Evolutionary conservation across 1,140 invertebrate species (phyloP).

Genomic region (Macrotrachela quadricornifera): DNA sequence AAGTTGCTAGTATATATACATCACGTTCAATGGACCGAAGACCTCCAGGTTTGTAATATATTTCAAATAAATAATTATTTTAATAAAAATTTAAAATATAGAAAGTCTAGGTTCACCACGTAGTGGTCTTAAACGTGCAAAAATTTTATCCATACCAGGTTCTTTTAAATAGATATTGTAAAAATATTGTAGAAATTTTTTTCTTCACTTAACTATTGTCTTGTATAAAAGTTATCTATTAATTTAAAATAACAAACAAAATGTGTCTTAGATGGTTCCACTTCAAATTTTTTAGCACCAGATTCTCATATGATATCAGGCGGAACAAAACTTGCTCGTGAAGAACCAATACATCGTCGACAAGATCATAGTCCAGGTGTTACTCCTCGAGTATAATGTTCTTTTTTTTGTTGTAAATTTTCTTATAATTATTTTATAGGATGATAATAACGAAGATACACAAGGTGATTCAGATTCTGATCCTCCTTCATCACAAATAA

Average conservation of each 20-base stretch:
- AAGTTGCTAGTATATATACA: conserved; percentile 24
- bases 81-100: conserved; percentile 11
- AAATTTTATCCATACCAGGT: neutral
- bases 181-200: neutral
- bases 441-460: neutral
- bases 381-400: neutral
- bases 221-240: too few relatives aligned
- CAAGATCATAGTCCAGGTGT: neutral
- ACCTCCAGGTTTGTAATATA: neutral
- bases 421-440: conserved; percentile 13
- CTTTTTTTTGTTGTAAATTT: too few relatives aligned
- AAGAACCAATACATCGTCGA: too few relatives aligned
- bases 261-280: too few relatives aligned
- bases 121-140: neutral
- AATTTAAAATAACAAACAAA: too few relatives aligned
- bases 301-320: too few relatives aligned
- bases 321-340: too few relatives aligned
- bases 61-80: neutral
- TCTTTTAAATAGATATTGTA: neutral
- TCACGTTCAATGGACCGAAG: conserved; percentile 16
- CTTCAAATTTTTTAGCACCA: too few relatives aligned
- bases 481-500: neutral
- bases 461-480: neutral
- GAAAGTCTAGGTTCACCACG: neutral
- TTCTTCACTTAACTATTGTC: neutral